These are phyloP conservation scores for Scaptomyza parva DNA, from an alignment of 2,888 invertebrate genomes.

Conservation along the genomic window DNA sequence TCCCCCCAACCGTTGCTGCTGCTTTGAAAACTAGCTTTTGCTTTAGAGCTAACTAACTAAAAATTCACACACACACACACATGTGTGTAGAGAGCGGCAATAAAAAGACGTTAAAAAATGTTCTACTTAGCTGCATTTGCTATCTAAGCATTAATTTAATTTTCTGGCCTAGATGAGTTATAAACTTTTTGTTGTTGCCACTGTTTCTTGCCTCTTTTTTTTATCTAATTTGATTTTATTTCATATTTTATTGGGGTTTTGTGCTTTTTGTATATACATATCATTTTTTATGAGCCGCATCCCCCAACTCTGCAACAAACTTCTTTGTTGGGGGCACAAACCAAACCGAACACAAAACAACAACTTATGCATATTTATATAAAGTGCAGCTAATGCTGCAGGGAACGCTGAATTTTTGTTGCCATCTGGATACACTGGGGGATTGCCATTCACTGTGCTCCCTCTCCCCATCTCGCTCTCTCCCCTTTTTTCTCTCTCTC, in stretches of 20 bases:
- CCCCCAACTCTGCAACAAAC: conserved; percentile 20
- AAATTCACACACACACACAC: conserved; percentile 22
- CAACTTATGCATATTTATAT: conserved; percentile 73
- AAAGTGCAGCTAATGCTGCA: conserved; percentile 52
- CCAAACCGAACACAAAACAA: no score
- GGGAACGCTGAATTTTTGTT: conserved; percentile 7
- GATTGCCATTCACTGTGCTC: background rate
- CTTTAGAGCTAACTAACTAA: conserved; percentile 37
- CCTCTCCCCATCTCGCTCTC: background rate
- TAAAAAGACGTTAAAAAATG: conserved; percentile 45
- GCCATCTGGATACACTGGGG: conserved; percentile 27
- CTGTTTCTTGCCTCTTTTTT: background rate
- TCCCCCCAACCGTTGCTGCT: background rate
- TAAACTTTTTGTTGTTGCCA: conserved; percentile 32
- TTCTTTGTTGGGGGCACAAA: conserved; percentile 1
- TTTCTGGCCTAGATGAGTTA: conserved; percentile 56
- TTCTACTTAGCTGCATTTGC: conserved; percentile 68
- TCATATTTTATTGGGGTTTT: conserved; percentile 17
- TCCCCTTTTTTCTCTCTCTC: no score
- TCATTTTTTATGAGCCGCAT: conserved; percentile 41
- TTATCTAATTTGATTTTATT: conserved; percentile 54
- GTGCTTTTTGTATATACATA: conserved; percentile 24
- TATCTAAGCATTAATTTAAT: conserved; percentile 70
- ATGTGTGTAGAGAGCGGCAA: background rate
- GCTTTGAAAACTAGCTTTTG: conserved; percentile 46